phyloP scores from a whole-genome alignment of 2,113 vertebrate species.

The Salvator merianae region DNA sequence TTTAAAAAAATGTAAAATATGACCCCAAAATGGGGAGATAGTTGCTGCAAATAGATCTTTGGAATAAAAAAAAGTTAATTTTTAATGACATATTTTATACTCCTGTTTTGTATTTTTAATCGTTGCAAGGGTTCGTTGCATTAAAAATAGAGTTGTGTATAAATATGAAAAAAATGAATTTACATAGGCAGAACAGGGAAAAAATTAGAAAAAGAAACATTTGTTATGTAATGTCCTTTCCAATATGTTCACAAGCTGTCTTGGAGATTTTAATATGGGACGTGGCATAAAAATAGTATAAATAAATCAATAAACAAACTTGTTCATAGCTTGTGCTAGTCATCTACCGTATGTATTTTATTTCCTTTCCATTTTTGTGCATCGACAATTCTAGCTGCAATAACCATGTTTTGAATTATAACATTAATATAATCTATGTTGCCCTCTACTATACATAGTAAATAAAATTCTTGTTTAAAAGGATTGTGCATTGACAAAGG shows the following conservation, averaged over 20 bases:
- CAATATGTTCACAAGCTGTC: background rate
- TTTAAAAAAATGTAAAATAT: background rate
- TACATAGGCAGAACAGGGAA: background rate
- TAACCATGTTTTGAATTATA: too few species aligned
- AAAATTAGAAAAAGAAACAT: background rate
- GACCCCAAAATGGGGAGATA: background rate
- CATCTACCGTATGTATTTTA: too few species aligned
- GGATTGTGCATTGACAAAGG: too few species aligned
- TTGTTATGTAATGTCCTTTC: background rate
- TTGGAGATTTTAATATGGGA: background rate
- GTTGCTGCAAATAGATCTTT: background rate
- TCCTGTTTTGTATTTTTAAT: background rate
- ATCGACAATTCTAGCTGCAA: too few species aligned
- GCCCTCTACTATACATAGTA: too few species aligned
- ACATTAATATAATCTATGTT: too few species aligned
- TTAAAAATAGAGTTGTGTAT: background rate
- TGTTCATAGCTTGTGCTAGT: too few species aligned
- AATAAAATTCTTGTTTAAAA: too few species aligned
- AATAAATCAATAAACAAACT: too few species aligned
- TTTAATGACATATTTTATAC: background rate
- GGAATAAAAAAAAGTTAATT: background rate
- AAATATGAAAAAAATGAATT: background rate
- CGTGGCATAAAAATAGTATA: too few species aligned
- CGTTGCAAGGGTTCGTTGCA: background rate
- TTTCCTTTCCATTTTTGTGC: too few species aligned